Evolutionary conservation across 2,113 vertebrate genomes (phyloP).

Genomic region (Nannobrachium achirus): DNA sequence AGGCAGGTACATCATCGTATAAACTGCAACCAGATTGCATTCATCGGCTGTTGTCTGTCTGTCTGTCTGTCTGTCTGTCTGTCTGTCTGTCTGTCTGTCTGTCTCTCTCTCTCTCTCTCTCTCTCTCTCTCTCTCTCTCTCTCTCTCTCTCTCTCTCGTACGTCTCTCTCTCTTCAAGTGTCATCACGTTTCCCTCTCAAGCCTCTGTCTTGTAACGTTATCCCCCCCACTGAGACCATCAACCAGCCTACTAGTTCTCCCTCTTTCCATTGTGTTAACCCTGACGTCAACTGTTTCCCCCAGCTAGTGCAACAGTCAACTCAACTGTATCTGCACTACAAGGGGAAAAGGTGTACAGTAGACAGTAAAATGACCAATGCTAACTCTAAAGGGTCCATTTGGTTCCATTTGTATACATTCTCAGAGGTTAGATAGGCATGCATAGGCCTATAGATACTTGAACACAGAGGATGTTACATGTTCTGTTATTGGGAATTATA

Average conservation of each 20-base stretch:
- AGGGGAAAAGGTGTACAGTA: too few relatives aligned
- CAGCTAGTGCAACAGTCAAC: not conserved
- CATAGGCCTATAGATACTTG: too few relatives aligned
- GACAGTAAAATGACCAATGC: too few relatives aligned
- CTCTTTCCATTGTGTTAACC: slow-evolving; percentile 54
- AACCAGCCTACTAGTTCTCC: slow-evolving; percentile 28
- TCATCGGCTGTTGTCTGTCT: slow-evolving; percentile 1
- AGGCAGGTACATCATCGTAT: too few relatives aligned
- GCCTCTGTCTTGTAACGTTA: slow-evolving; percentile 56
- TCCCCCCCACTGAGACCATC: slow-evolving; percentile 32
- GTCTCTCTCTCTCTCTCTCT: too few relatives aligned
- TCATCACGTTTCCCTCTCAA: slow-evolving; percentile 38
- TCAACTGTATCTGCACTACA: not conserved
- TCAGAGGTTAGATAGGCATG: not conserved
- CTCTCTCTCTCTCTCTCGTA: too few relatives aligned
- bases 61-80: too few relatives aligned
- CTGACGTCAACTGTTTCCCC: slow-evolving; percentile 19
- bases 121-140: too few relatives aligned
- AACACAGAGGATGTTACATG: not conserved
- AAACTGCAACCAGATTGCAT: slow-evolving; percentile 13
- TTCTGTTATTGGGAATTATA: not conserved
- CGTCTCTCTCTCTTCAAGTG: slow-evolving; percentile 8
- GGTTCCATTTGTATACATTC: not conserved
- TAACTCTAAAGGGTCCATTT: too few relatives aligned
- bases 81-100: too few relatives aligned